Conservation (phyloP, 2,888 invertebrate genomes). For the Lasioglossum vierecki region DNA sequence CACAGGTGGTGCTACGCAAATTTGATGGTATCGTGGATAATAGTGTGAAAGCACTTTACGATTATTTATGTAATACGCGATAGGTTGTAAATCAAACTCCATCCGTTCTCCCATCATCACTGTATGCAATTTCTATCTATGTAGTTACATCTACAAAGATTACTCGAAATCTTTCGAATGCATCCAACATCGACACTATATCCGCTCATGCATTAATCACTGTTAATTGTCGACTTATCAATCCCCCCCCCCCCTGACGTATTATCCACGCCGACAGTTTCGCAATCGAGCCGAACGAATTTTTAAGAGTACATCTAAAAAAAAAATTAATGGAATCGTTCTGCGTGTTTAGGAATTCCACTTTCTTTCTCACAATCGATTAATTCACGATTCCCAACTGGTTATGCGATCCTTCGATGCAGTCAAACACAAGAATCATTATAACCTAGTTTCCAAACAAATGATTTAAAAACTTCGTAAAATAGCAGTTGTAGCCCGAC, state of each 20-base stretch:
- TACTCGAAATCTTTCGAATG: not conserved
- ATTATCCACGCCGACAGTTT: not conserved
- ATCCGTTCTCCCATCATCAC: not conserved
- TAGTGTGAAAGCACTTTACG: not conserved
- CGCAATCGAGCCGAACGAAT: not conserved
- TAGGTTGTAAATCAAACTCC: not conserved
- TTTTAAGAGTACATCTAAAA: not conserved
- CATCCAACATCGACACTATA: not conserved
- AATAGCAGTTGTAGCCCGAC: too few species aligned
- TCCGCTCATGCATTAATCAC: not conserved
- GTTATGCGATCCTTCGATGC: not conserved
- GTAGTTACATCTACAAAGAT: not conserved
- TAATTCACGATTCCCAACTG: not conserved
- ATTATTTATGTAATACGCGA: not conserved
- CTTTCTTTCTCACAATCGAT: not conserved
- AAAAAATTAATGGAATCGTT: not conserved
- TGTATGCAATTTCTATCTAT: not conserved
- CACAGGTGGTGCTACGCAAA: not conserved
- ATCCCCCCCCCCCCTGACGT: not conserved
- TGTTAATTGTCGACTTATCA: constrained; percentile 23
- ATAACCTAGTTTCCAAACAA: not conserved
- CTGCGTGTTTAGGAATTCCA: not conserved
- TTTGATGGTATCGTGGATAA: constrained; percentile 15
- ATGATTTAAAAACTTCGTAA: not conserved
- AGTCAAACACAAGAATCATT: not conserved